A percentile compares a stretch with the other conserved stretches of the same genome.
Conservation (phyloP, 2,113 vertebrate genomes). For the Prolemur simus region DNA sequence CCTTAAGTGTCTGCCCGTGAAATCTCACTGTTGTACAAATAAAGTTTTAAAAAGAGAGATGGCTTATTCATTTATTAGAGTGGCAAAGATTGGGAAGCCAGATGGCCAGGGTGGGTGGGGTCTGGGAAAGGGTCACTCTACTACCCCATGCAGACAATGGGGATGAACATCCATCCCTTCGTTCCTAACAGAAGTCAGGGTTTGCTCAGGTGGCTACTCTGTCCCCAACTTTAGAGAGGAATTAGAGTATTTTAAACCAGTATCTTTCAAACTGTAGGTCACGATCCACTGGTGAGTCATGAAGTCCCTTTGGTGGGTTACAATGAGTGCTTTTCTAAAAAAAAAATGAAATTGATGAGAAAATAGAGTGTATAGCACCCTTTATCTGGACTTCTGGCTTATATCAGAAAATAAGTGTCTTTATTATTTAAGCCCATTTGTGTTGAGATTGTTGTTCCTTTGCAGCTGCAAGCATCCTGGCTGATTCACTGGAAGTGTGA, state of each 20-base stretch:
- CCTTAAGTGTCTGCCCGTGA: background rate
- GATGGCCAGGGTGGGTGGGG: background rate
- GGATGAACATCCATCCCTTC: background rate
- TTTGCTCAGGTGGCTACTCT: background rate
- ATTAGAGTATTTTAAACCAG: background rate
- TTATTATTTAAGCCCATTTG: background rate
- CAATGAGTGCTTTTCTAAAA: background rate
- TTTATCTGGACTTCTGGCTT: background rate
- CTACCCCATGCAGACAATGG: background rate
- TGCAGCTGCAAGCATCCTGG: background rate
- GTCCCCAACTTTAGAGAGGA: background rate
- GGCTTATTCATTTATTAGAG: background rate
- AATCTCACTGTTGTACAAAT: background rate
- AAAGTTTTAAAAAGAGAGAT: background rate
- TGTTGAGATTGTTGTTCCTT: background rate
- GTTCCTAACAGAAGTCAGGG: background rate
- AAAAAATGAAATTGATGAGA: background rate
- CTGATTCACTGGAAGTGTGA: constrained; percentile 3
- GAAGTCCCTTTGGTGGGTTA: background rate
- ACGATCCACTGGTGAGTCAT: background rate
- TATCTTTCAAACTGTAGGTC: background rate
- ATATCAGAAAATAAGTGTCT: background rate
- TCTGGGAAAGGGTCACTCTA: background rate
- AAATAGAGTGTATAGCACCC: background rate
- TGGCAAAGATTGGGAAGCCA: background rate